These are phyloP conservation scores for Mastacembelus armatus DNA, from an alignment of 2,797 vertebrate genomes.

Conservation along the genomic window DNA sequence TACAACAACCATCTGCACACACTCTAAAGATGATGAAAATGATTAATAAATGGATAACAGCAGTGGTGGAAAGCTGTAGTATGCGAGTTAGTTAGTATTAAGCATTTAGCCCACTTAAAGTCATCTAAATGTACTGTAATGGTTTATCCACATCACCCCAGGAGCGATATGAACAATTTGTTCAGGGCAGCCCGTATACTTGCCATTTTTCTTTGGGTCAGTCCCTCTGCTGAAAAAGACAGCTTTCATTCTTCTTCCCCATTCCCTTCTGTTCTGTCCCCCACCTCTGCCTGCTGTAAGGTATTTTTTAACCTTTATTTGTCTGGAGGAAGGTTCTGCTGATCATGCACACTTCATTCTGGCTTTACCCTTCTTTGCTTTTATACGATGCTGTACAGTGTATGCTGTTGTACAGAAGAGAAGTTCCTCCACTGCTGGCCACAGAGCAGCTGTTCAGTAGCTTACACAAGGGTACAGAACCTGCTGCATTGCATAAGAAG, in stretches of 20 bases:
- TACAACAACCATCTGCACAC: no score
- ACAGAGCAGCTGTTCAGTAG: conserved; percentile 45
- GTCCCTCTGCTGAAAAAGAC: conserved; percentile 56
- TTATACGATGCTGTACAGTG: conserved; percentile 14
- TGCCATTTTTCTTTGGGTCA: conserved; percentile 46
- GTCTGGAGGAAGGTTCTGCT: conserved; percentile 60
- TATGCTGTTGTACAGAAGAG: conserved; percentile 40
- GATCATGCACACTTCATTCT: conserved; percentile 51
- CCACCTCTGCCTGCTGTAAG: conserved; percentile 32
- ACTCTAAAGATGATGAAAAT: conserved; percentile 1
- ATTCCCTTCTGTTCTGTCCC: conserved; percentile 23
- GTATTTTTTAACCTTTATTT: conserved; percentile 63
- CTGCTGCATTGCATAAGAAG: conserved; percentile 13
- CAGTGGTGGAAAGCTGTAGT: conserved; percentile 3
- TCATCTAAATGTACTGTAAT: conserved; percentile 29
- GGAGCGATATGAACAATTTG: conserved; percentile 61
- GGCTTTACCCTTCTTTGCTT: conserved; percentile 52
- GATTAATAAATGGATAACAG: conserved; percentile 6
- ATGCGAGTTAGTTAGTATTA: conserved; percentile 10
- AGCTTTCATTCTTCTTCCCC: conserved; percentile 39
- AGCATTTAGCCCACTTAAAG: conserved; percentile 13
- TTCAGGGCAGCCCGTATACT: conserved; percentile 43
- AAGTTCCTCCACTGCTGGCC: conserved; percentile 29
- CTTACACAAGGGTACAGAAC: conserved; percentile 41
- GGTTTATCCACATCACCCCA: conserved; percentile 50